Evolutionary conservation across 92 coral and sea anemone genomes (phyloP).

Genomic region (Scolanthus callimorphus): DNA sequence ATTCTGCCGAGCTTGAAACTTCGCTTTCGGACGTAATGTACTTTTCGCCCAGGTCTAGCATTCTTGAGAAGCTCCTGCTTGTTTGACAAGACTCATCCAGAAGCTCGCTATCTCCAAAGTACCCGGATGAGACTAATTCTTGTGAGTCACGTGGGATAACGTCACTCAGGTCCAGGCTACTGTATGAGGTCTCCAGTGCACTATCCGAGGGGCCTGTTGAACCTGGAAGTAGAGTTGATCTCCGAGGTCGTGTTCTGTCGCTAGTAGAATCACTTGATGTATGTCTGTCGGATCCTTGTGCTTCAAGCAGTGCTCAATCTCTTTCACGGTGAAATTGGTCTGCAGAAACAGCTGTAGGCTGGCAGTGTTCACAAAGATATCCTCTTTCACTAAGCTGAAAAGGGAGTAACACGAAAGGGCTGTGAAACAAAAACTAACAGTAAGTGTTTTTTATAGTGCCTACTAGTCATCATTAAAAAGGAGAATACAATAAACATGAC

Average conservation of each 20-base stretch:
- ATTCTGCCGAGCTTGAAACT: conserved; percentile 16
- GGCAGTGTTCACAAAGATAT: conserved; percentile 9
- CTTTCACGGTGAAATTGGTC: conserved; percentile 20
- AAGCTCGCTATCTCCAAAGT: conserved; percentile 25
- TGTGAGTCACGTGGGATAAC: conserved; percentile 1
- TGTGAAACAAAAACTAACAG: too few species aligned
- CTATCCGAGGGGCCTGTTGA: conserved; percentile 6
- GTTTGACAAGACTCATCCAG: conserved; percentile 1
- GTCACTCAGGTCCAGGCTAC: conserved; percentile 34
- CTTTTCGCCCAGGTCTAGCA: too few species aligned
- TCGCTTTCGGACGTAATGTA: too few species aligned
- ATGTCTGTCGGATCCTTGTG: conserved; percentile 26
- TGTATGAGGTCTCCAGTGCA: conserved; percentile 17
- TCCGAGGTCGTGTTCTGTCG: conserved; percentile 14
- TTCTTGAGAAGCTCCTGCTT: conserved; percentile 4
- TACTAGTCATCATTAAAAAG: too few species aligned
- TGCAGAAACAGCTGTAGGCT: conserved; percentile 24
- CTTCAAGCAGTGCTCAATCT: conserved; percentile 10
- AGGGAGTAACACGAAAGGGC: too few species aligned
- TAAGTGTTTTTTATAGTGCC: too few species aligned
- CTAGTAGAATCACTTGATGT: conserved; percentile 21
- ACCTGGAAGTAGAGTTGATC: conserved; percentile 4
- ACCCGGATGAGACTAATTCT: conserved; percentile 18
- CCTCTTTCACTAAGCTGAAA: conserved; percentile 7
- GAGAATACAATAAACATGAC: too few species aligned